These are phyloP conservation scores for Sycophila sp. DNA, from an alignment of 1,140 invertebrate species.

Conservation along the genomic window DNA sequence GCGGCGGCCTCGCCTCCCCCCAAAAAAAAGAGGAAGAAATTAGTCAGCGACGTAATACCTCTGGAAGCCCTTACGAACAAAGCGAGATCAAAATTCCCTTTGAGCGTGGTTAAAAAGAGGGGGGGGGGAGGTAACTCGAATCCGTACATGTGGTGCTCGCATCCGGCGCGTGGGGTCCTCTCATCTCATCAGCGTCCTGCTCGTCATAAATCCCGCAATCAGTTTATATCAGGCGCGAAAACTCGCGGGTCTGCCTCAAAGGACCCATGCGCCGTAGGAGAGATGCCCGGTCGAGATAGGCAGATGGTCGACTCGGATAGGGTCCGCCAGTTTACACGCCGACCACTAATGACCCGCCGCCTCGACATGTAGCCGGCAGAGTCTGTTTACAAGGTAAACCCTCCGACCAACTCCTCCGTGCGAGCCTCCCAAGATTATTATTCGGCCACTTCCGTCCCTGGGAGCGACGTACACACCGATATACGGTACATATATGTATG, in stretches of 20 bases:
- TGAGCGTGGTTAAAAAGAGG: too few species aligned
- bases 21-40: too few species aligned
- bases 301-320: background rate
- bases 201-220: conserved; percentile 27
- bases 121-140: too few species aligned
- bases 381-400: conserved; percentile 61
- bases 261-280: background rate
- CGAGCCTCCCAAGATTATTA: conserved; percentile 50
- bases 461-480: too few species aligned
- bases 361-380: conserved; percentile 54
- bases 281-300: conserved; percentile 1
- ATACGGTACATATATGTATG: background rate
- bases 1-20: too few species aligned
- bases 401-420: conserved; percentile 14
- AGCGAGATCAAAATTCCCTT: too few species aligned
- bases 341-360: conserved; percentile 59
- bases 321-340: conserved; percentile 49
- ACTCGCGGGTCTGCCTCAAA: conserved; percentile 14
- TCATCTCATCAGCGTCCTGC: too few species aligned
- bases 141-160: too few species aligned
- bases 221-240: conserved; percentile 16
- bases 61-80: too few species aligned
- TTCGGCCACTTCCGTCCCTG: conserved; percentile 43
- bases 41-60: too few species aligned
- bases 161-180: too few species aligned